Base-by-base conservation (phyloP, 2,888 invertebrate species). In the Andrena praecox region DNA sequence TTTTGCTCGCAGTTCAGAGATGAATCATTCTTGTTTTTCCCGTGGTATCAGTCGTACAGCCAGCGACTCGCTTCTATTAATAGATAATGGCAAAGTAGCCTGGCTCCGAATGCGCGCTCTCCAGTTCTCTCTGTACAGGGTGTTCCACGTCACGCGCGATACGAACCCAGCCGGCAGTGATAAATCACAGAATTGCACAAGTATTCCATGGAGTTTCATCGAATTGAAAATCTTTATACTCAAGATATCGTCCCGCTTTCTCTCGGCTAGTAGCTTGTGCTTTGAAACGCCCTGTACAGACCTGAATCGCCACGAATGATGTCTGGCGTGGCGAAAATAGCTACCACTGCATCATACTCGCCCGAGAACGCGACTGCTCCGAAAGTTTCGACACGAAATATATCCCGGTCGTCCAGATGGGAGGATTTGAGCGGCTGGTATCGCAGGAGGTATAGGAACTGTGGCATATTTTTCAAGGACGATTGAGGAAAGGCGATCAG, bases 21-120 rank as follows among this genome's bases (percentile, higher is more conserved):
- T 29, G n/a, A 54, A 4, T 16, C 60, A 31, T 20, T 2, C 56
- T 33, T 7, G 24, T 60, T 67, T 68, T 77, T 59, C 66, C 54
- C 75, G 62, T 20, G 31, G 56, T n/a, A 31, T 63, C 29, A 54
- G 52, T 84, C 42, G 33, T 52, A 20, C n/a, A 64, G 59, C 33
- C 27, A 27, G 33, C 76, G 72, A 78, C 42, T 63, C 76, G n/a
- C 7, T 0, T 69, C 81, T 88, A 88, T 86, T 87, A 83, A 88
- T 88, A 88, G 66, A 20, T 10, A 27, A 20, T 27, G 42, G 60
- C 68, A 27, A 79, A 80, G 66, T 16, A 60, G 73, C 50, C 33
- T 29, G 63, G 31, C 31, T 59, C 42, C 35, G 33, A 35, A 56
- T 33, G 42, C 60, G 54, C 56, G 8, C 56, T 52, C 69, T 87